Evolutionary conservation across 1,140 invertebrate genomes (phyloP), one percentile per base, ranked within the genome.

Genomic region (Pseudachorutes palmiensis): DNA sequence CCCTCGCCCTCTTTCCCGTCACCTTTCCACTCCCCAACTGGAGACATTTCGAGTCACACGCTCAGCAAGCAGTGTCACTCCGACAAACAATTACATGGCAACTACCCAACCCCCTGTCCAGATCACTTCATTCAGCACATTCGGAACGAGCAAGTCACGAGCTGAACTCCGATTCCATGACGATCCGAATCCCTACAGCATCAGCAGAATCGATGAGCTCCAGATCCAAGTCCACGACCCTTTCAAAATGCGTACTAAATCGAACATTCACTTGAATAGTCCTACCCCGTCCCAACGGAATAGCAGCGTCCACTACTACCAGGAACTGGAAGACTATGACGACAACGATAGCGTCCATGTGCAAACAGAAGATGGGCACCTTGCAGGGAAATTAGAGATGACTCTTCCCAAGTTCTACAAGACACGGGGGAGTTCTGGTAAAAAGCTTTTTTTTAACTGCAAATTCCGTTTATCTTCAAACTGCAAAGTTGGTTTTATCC

Each of bases 171-270:
- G 66, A 12, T 71, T 72, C 48, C 33, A 61, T 51, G 72, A 74
- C 62, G 72, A 74, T 33, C 72, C 72, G 22, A 74, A 74, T 55
- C 72, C 72, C 12, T 74, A 74, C 68, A 71, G 68, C 67, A 69
- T 74, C 64, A 74, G 72, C 31, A 67, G 22, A 2, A 71, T 74
- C 45, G 66, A 67, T 16, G 70, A 74, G 49, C 70, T 62, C 29
- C 32, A 68, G 5, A 71, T 74, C 28, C 65, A 71, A 67, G 66
- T 71, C 1, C 70, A 71, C 16, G 68, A 74, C 48, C 72, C 70
- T 24, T 74, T 67, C 66, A 45, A 41, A 49, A 60, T 33, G 31
- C 30, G 59, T 29, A 65, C 63, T 41, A 49, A 64, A 64, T 51
- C 45, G 2, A 64, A 2, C 12, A 16, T 2, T 49, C 36, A 31